Evolutionary conservation across 2,888 invertebrate species (phyloP).

Genomic region (Lepeophtheirus nordmannii): DNA sequence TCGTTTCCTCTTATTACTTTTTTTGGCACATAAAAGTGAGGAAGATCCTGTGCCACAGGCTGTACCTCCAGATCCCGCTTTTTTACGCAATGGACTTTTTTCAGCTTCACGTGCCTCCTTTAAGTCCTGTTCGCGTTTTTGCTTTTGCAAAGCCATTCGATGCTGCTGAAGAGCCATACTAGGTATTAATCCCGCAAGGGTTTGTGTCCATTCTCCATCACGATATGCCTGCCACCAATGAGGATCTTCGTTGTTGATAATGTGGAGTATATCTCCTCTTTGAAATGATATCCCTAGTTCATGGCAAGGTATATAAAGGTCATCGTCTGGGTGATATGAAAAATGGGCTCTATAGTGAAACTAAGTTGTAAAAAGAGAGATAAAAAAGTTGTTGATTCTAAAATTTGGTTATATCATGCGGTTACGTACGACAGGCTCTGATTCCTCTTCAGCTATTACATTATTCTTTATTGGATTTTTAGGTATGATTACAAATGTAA

Average conservation of each 20-base stretch:
- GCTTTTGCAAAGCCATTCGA: constrained; percentile 22
- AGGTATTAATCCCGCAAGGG: constrained; percentile 63
- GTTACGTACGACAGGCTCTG: background rate
- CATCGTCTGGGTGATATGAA: constrained; percentile 96
- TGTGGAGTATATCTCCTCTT: constrained; percentile 91
- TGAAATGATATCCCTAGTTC: constrained; percentile 93
- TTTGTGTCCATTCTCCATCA: constrained; percentile 25
- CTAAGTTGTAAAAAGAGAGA: background rate
- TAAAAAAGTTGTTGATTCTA: background rate
- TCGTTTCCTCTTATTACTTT: constrained; percentile 21
- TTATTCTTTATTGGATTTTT: constrained; percentile 8
- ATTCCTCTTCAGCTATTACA: background rate
- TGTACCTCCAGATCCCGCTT: constrained; percentile 4
- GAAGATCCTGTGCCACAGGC: constrained; percentile 8
- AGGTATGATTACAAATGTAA: constrained; percentile 29
- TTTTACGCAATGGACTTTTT: constrained; percentile 13
- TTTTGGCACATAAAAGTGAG: constrained; percentile 18
- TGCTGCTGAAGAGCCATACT: constrained; percentile 71
- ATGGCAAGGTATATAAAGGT: constrained; percentile 77
- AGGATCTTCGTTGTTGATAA: constrained; percentile 86
- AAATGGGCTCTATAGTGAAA: constrained; percentile 82
- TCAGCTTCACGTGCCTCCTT: constrained; percentile 21
- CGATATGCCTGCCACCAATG: constrained; percentile 98
- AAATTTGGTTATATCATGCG: too few species aligned
- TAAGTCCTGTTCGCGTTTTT: constrained; percentile 22